Evolutionary conservation across 1,140 invertebrate genomes (phyloP).

Genomic region (Magallana ariakensis): DNA sequence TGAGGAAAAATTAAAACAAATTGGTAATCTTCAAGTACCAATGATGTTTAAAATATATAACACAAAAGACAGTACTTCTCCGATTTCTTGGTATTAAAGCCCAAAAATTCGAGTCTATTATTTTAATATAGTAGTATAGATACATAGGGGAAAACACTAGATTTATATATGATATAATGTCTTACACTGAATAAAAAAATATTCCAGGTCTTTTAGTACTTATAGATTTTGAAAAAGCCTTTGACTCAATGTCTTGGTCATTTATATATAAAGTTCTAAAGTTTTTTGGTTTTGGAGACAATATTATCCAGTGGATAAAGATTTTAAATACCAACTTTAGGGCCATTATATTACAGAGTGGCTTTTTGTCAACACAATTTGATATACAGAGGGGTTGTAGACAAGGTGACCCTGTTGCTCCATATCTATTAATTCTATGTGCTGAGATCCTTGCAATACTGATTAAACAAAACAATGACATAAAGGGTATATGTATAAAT

Average conservation of each 20-base stretch:
- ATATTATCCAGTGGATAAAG: constrained; percentile 29
- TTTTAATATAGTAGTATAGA: too few relatives aligned
- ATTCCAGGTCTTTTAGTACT: constrained; percentile 29
- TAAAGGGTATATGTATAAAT: constrained; percentile 10
- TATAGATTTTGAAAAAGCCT: constrained; percentile 41
- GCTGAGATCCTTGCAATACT: too few relatives aligned
- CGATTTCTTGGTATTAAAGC: too few relatives aligned
- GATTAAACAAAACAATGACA: constrained; percentile 25
- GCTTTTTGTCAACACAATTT: neutral
- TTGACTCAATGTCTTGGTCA: neutral
- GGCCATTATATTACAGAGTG: constrained; percentile 5
- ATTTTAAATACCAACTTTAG: constrained; percentile 1
- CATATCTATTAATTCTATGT: neutral
- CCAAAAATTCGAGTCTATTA: too few relatives aligned
- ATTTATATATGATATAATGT: constrained; percentile 1
- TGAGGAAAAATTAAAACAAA: too few relatives aligned
- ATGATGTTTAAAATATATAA: too few relatives aligned
- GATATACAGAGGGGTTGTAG: neutral
- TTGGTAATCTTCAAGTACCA: too few relatives aligned
- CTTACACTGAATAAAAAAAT: constrained; percentile 18
- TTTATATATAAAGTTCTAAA: constrained; percentile 30
- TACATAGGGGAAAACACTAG: constrained; percentile 22
- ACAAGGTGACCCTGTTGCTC: neutral
- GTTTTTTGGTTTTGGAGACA: constrained; percentile 37
- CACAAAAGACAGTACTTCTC: too few relatives aligned